Evolutionary conservation across 2,797 vertebrate species (phyloP), one percentile per base, ranked within the genome.

Genomic region (Synanceia verrucosa): DNA sequence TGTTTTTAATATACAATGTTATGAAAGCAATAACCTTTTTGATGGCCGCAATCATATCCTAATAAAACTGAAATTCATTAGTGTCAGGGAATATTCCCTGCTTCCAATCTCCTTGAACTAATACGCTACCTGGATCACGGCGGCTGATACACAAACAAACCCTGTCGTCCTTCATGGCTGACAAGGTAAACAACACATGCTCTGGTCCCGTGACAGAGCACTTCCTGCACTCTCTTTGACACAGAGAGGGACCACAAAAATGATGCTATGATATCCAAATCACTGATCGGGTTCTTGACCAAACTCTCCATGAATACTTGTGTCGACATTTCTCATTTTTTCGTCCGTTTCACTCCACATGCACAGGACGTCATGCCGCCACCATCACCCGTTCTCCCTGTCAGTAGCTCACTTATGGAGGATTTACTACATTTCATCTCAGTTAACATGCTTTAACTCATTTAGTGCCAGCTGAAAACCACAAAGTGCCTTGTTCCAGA

Each of bases 41-140:
- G 83, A 91, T 89, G 83, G 90, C 89, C 57, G 87, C 90, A 92
- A 92, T 92, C 89, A 92, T 90, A 92, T 89, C 89, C 86, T 92
- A 91, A 92, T 93, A 92, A 93, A 93, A 87, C 86, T 90, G 87
- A 92, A 92, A 92, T 92, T 93, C 91, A 92, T 93, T 93, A 92
- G 91, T 90, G 91, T 92, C 92, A 91, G 85, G 71, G 84, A 90
- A 89, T 86, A 89, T 92, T 91, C 89, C 89, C 91, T 86, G 87
- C 84, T 76, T 89, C 83, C 87, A 83, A 78, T 91, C 88, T 86
- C 81, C 66, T 79, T 51, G 4, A 70, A 74, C 70, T 86, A 84
- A 89, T 81, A 79, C 34, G 76, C 79, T 87, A 88, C 87, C 87
- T 87, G 88, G 82, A 82, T 81, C 82, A 36, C 70, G 9, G 51